A percentile compares a stretch with the other conserved stretches of the same genome.
These are phyloP conservation scores for Euzophera pinguis DNA, from an alignment of 2,888 invertebrate species.

Conservation along the genomic window DNA sequence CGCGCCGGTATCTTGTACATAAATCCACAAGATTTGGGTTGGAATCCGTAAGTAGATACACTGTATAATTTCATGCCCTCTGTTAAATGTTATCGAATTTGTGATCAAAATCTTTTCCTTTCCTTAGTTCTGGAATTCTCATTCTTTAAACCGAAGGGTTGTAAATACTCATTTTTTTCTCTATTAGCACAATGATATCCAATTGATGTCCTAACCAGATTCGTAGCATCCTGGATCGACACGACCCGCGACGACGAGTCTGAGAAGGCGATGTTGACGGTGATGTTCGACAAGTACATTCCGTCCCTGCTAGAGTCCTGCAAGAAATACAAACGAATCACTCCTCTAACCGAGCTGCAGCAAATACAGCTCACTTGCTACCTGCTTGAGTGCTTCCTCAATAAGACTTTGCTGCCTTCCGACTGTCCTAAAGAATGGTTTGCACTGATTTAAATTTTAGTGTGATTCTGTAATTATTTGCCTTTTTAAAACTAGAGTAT, in stretches of 20 bases:
- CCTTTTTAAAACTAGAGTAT: too few relatives aligned
- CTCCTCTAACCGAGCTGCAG: slow-evolving; percentile 93
- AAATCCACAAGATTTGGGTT: slow-evolving; percentile 95
- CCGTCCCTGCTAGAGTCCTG: slow-evolving; percentile 90
- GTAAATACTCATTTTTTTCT: too few relatives aligned
- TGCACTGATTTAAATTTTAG: not conserved
- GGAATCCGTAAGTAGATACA: slow-evolving; percentile 88
- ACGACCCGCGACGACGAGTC: slow-evolving; percentile 84
- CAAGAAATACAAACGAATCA: slow-evolving; percentile 91
- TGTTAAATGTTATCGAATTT: too few relatives aligned
- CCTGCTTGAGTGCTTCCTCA: slow-evolving; percentile 91
- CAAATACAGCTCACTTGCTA: slow-evolving; percentile 94
- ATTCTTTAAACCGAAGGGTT: too few relatives aligned
- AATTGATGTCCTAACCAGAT: slow-evolving; percentile 40
- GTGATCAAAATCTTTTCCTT: too few relatives aligned
- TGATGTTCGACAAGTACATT: slow-evolving; percentile 96
- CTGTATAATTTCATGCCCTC: too few relatives aligned
- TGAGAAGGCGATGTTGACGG: slow-evolving; percentile 89
- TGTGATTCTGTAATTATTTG: too few relatives aligned
- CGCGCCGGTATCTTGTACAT: slow-evolving; percentile 96
- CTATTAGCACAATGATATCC: too few relatives aligned
- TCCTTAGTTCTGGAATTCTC: too few relatives aligned
- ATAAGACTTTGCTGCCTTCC: slow-evolving; percentile 87
- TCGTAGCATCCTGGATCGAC: slow-evolving; percentile 93
- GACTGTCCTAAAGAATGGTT: slow-evolving; percentile 96